phyloP scores from a whole-genome alignment of 2,888 invertebrate genomes.

The Sussaba pulchella region DNA sequence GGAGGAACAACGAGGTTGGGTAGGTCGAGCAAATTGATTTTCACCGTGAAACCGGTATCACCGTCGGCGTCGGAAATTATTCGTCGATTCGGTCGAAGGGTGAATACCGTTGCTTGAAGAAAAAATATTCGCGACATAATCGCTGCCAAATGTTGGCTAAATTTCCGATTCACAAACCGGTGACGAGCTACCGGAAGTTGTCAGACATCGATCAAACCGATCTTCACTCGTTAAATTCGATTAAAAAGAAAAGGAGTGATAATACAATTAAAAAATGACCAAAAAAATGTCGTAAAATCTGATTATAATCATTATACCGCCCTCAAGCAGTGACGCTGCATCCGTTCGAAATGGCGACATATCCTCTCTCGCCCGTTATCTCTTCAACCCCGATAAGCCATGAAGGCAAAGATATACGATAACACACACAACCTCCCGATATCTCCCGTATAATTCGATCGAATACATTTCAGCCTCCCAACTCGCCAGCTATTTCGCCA shows the following conservation, averaged over 20 bases:
- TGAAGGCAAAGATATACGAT: constrained; percentile 45
- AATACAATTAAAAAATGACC: constrained; percentile 44
- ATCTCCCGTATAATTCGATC: constrained; percentile 44
- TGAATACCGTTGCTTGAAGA: constrained; percentile 61
- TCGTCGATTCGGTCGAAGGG: constrained; percentile 60
- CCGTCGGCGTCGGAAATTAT: constrained; percentile 66
- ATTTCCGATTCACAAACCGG: constrained; percentile 24
- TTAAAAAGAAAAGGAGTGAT: neutral
- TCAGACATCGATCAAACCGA: constrained; percentile 20
- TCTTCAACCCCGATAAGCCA: constrained; percentile 56
- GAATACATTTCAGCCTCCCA: constrained; percentile 52
- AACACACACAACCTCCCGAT: constrained; percentile 27
- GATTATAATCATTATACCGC: constrained; percentile 72
- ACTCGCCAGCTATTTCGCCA: constrained; percentile 53
- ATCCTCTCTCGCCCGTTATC: constrained; percentile 34
- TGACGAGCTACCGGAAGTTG: constrained; percentile 29
- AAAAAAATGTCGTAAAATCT: constrained; percentile 48
- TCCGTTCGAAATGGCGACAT: neutral
- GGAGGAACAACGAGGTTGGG: constrained; percentile 60
- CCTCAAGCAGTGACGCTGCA: constrained; percentile 43
- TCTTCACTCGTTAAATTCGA: constrained; percentile 47
- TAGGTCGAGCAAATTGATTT: constrained; percentile 65
- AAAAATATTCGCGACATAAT: constrained; percentile 67
- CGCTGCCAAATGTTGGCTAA: neutral
- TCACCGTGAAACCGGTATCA: constrained; percentile 50